Evolutionary conservation across 2,797 vertebrate species (phyloP).

Genomic region (Peromyscus aztecus): DNA sequence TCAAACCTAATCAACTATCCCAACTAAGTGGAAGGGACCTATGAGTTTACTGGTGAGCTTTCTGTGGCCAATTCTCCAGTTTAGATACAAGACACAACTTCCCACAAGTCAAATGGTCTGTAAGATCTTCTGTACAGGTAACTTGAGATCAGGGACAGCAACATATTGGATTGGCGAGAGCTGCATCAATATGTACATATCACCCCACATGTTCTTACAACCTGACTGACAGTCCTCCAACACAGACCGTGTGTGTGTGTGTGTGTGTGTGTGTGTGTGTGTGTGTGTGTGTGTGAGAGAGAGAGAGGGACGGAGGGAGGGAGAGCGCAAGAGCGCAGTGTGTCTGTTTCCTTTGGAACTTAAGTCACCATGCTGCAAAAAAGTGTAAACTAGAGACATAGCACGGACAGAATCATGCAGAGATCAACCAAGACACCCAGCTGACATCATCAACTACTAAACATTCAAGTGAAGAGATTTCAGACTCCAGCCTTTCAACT

Average conservation of each 20-base stretch:
- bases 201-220: background rate
- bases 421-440: background rate
- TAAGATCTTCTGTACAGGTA: slow-evolving; percentile 39
- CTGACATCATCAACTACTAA: background rate
- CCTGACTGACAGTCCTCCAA: background rate
- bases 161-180: background rate
- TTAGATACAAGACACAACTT: background rate
- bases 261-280: background rate
- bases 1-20: slow-evolving; percentile 18
- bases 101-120: background rate
- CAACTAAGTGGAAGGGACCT: background rate
- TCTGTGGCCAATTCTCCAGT: background rate
- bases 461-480: background rate
- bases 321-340: too few species aligned
- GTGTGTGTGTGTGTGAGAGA: too few species aligned
- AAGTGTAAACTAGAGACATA: background rate
- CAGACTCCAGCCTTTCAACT: background rate
- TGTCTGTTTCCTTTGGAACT: slow-evolving; percentile 2
- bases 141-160: background rate
- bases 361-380: background rate
- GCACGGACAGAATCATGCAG: background rate
- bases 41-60: background rate
- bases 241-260: background rate
- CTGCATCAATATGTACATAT: background rate
- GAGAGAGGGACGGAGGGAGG: too few species aligned